These are phyloP conservation scores for Coptodon bakossiorum DNA, from an alignment of 2,113 vertebrate species.

Conservation along the genomic window DNA sequence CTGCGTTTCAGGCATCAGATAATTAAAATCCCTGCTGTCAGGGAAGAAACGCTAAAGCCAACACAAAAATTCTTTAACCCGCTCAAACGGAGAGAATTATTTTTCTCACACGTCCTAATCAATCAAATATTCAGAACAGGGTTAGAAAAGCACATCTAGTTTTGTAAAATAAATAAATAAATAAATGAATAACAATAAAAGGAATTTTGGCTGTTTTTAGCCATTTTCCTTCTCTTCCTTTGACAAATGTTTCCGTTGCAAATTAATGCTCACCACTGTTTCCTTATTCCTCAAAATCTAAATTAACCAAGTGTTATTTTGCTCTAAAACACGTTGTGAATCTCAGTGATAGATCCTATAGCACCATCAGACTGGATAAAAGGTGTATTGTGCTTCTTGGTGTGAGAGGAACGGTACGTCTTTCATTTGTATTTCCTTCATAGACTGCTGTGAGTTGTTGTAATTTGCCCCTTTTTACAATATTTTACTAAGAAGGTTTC, in stretches of 20 bases:
- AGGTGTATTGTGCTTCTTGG: neutral
- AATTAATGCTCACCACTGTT: neutral
- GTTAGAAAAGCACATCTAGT: constrained; percentile 64
- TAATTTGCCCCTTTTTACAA: neutral
- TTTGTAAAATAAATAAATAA: constrained; percentile 23
- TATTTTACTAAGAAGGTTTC: neutral
- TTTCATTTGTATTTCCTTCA: neutral
- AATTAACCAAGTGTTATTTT: neutral
- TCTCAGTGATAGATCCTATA: neutral
- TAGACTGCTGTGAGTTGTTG: neutral
- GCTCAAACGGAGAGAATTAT: neutral
- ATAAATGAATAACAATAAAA: neutral
- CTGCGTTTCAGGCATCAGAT: neutral
- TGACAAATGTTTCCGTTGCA: neutral
- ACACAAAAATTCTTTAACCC: neutral
- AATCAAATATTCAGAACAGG: constrained; percentile 32
- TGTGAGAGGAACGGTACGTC: neutral
- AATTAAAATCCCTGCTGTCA: neutral
- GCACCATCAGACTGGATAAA: neutral
- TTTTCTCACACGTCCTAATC: neutral
- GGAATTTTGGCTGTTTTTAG: neutral
- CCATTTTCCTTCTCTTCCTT: neutral
- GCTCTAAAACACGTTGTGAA: neutral
- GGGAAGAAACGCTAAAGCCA: constrained; percentile 20
- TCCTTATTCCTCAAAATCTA: neutral